Evolutionary conservation across 2,888 invertebrate species (phyloP).

Genomic region (Dicycla oo): DNA sequence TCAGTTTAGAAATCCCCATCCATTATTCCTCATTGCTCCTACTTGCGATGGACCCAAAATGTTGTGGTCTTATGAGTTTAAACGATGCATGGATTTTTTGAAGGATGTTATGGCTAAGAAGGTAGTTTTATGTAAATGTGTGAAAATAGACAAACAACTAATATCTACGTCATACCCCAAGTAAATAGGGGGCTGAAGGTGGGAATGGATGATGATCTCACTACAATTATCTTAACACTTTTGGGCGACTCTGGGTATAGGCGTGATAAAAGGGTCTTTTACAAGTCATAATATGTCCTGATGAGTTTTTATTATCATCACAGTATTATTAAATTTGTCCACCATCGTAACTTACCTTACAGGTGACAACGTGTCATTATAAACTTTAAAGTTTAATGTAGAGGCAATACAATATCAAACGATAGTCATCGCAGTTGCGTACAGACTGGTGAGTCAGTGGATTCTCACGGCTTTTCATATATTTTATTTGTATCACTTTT

Average conservation of each 20-base stretch:
- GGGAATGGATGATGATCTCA: too few relatives aligned
- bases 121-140: neutral
- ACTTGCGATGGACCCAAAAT: neutral
- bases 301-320: too few relatives aligned
- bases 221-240: too few relatives aligned
- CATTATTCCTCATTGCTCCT: neutral
- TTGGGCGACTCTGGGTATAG: too few relatives aligned
- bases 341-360: neutral
- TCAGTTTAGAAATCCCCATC: neutral
- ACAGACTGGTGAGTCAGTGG: constrained; percentile 41
- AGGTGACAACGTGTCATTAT: constrained; percentile 8
- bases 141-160: neutral
- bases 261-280: too few relatives aligned
- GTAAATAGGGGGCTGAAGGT: neutral
- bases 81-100: neutral
- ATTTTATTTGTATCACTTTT: constrained; percentile 73
- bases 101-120: neutral
- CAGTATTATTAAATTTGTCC: constrained; percentile 14
- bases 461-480: constrained; percentile 69
- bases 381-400: constrained; percentile 41
- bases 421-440: constrained; percentile 33
- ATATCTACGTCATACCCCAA: neutral
- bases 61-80: neutral
- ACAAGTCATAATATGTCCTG: too few relatives aligned
- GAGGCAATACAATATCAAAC: constrained; percentile 32